These are phyloP conservation scores for Mesoligia furuncula DNA, from an alignment of 2,888 invertebrate species.

Conservation along the genomic window DNA sequence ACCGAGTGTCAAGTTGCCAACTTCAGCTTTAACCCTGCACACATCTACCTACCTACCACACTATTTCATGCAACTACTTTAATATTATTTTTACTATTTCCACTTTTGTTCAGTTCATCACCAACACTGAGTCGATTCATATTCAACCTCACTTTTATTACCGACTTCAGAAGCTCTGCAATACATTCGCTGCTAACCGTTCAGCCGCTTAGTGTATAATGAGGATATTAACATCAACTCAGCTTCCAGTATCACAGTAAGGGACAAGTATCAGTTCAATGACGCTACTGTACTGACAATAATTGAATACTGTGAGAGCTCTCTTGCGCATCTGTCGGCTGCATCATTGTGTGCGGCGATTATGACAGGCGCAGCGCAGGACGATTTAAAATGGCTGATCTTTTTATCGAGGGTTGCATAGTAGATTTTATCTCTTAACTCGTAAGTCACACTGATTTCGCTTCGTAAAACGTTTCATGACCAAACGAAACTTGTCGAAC, in stretches of 20 bases:
- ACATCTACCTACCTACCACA: not conserved
- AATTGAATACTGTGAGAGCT: slow-evolving; percentile 29
- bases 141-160: not conserved
- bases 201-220: slow-evolving; percentile 4
- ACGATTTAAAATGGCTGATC: not conserved
- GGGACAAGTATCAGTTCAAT: slow-evolving; percentile 7
- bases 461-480: not conserved
- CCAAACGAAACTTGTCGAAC: not conserved
- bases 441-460: not conserved
- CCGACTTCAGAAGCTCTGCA: not conserved
- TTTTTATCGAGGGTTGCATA: not conserved
- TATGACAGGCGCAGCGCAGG: slow-evolving; percentile 1
- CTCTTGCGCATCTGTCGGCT: slow-evolving; percentile 17
- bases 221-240: not conserved
- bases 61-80: not conserved
- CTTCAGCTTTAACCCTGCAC: not conserved
- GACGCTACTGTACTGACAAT: slow-evolving; percentile 3
- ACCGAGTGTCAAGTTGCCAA: not conserved
- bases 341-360: slow-evolving; percentile 11
- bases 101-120: not conserved
- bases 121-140: not conserved
- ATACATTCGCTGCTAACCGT: not conserved
- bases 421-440: not conserved
- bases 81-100: not conserved
- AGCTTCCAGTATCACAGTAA: not conserved